Conservation (phyloP, 2,113 vertebrate species). For the Cervus canadensis region DNA sequence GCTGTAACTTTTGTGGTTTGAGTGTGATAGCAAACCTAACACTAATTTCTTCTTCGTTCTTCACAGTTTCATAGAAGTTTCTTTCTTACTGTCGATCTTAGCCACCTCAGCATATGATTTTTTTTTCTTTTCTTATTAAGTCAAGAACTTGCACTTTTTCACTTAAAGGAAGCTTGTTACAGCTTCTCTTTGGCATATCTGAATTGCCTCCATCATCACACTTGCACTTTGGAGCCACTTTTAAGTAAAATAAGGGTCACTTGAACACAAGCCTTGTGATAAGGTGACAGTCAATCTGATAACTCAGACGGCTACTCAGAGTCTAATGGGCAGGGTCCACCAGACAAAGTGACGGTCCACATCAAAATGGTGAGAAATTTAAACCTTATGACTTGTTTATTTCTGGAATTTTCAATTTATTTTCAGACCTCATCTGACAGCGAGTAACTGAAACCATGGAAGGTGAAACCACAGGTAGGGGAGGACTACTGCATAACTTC, state of each 20-base stretch:
- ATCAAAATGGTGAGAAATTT: background rate
- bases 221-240: background rate
- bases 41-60: background rate
- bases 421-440: background rate
- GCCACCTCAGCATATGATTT: background rate
- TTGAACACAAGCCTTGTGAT: background rate
- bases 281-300: background rate
- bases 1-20: background rate
- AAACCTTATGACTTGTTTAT: background rate
- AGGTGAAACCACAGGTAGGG: background rate
- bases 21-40: background rate
- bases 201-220: background rate
- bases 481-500: background rate
- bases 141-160: background rate
- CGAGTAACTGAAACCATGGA: background rate
- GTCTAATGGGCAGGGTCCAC: background rate
- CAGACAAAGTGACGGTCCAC: rapidly evolving
- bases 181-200: background rate
- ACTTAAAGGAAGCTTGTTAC: background rate
- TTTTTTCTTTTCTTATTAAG: background rate
- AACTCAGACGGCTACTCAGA: background rate
- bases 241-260: background rate
- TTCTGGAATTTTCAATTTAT: background rate
- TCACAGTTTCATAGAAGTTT: background rate
- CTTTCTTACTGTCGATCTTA: background rate